Base-by-base conservation (phyloP, 2,888 invertebrate species). In the Dromius quadrimaculatus region DNA sequence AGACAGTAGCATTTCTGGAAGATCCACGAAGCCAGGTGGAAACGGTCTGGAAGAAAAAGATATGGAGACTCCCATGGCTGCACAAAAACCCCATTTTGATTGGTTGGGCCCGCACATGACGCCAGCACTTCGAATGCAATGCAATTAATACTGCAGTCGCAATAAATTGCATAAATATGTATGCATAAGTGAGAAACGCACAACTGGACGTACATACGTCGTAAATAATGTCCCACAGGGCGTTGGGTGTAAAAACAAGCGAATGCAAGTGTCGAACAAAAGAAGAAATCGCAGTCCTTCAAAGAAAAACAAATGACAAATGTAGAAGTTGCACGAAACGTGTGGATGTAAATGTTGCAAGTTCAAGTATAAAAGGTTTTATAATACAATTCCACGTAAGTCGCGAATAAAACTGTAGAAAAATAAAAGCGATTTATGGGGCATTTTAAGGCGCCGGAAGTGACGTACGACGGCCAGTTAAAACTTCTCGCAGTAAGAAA, bases 401-500 rank as follows among this genome's bases (percentile, higher is more conserved):
- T 22, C 34, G 65, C 23, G 38, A 65, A 65, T 65, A 65, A 65
- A 65, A 65, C 54, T 65, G 65, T 65, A 65, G 65, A 65, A 65
- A 65, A 68, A 68, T 68, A 68, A 68, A 68, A 43, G 17, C 38
- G 68, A 68, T 68, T 68, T 68, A 68, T 57, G 54, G 22, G 45
- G 23, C 54, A 64, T 71, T 71, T 41, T 17, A 47, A 66, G 38
- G 59, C 54, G 65, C 66, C 57, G 71, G 68, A 59, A 47, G 68
- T 72, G 63, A 62, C 62, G 63, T 69, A 73, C 71, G 71, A 69
- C 41, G 66, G 41, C 72, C 73, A 65, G 71, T 72, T 71, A 71
- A 74, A 73, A 72, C 71, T 74, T 70, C 73, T 61, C 71, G 64
- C 71, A 61, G 74, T 72, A 74, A 75, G 77, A 77, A 77, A 77